These are phyloP conservation scores for Microtus pennsylvanicus DNA, from an alignment of 2,113 vertebrate species.

Conservation along the genomic window DNA sequence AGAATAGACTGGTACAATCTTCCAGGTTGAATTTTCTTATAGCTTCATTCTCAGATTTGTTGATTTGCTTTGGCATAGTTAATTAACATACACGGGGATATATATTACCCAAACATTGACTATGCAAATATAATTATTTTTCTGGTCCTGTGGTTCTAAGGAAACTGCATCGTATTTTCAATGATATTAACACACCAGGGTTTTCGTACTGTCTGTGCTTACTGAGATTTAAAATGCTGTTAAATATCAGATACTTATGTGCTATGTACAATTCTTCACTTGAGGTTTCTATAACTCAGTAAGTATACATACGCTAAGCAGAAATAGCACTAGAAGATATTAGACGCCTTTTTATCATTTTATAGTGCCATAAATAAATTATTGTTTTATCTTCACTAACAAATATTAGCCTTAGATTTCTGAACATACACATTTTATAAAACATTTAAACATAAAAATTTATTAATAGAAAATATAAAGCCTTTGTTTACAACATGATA, in stretches of 20 bases:
- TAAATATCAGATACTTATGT: neutral
- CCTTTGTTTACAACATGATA: neutral
- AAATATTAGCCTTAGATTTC: neutral
- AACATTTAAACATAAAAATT: neutral
- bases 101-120: neutral
- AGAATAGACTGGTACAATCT: neutral
- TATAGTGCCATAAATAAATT: neutral
- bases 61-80: neutral
- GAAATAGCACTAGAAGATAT: neutral
- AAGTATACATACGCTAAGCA: too few relatives aligned
- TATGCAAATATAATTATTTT: slow-evolving; percentile 32
- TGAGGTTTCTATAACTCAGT: neutral
- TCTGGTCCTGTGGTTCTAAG: neutral
- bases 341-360: neutral
- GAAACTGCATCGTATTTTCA: neutral
- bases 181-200: neutral
- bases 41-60: neutral
- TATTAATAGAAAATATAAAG: neutral
- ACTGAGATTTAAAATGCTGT: neutral
- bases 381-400: neutral
- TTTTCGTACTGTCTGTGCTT: neutral
- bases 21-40: neutral
- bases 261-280: neutral
- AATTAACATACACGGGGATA: neutral
- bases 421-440: too few relatives aligned